These are phyloP conservation scores for Capreolus pygargus DNA, from an alignment of 2,113 vertebrate genomes.

Conservation along the genomic window DNA sequence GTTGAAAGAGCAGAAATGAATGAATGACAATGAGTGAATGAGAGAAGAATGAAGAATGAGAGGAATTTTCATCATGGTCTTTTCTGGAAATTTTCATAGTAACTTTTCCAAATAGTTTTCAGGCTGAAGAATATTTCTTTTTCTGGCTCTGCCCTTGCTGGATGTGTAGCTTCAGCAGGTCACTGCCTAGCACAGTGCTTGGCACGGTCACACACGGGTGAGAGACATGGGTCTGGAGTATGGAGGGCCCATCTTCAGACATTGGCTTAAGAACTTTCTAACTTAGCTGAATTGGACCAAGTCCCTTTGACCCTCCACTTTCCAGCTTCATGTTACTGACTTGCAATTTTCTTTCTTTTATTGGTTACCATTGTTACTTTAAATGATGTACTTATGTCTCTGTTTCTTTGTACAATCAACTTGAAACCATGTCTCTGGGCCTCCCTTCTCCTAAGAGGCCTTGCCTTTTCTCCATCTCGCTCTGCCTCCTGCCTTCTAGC, in stretches of 20 bases:
- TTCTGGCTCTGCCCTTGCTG: not conserved
- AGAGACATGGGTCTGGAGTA: rapidly evolving
- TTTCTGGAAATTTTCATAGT: not conserved
- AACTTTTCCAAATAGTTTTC: not conserved
- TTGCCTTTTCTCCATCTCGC: rapidly evolving
- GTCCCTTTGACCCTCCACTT: not conserved
- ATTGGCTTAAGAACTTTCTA: not conserved
- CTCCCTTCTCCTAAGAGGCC: not conserved
- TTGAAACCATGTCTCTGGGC: not conserved
- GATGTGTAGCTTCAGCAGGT: not conserved
- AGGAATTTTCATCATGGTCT: not conserved
- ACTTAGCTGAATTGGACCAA: not conserved
- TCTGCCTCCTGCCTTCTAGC: not conserved
- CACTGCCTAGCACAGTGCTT: not conserved
- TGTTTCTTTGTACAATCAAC: not conserved
- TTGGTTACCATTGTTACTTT: not conserved
- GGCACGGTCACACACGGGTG: not conserved
- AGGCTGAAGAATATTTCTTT: not conserved
- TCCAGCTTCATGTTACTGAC: not conserved
- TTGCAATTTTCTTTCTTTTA: not conserved
- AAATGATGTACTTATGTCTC: not conserved
- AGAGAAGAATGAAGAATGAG: not conserved
- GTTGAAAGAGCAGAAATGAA: not conserved
- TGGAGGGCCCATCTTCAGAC: not conserved
- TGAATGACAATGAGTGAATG: not conserved